Evolutionary conservation across 1,140 invertebrate genomes (phyloP).

Genomic region (Drosophila sproati): DNA sequence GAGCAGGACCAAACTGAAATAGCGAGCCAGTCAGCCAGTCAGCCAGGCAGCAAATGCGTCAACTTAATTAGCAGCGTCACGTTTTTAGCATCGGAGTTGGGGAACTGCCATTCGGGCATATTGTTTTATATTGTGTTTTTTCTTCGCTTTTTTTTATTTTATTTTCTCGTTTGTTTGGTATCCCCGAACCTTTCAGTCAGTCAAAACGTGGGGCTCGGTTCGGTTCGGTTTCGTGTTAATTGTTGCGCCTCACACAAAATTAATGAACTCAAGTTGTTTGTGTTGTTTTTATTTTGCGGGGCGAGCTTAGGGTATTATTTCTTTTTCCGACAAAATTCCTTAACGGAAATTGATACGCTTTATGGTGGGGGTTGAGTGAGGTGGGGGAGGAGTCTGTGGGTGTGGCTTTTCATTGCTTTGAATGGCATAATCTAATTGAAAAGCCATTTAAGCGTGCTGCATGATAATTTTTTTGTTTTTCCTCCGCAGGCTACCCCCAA

Average conservation of each 20-base stretch:
- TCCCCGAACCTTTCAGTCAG: background rate
- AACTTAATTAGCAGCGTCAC: conserved; percentile 82
- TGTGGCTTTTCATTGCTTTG: conserved; percentile 50
- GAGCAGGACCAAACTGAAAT: conserved; percentile 32
- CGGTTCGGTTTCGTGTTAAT: conserved; percentile 78
- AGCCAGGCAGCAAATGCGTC: conserved; percentile 74
- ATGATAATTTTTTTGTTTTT: conserved; percentile 74
- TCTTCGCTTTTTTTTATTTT: conserved; percentile 18
- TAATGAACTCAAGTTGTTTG: conserved; percentile 81
- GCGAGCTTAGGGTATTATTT: conserved; percentile 19
- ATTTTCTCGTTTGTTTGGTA: background rate
- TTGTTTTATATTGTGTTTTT: conserved; percentile 72
- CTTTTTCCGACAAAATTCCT: conserved; percentile 60
- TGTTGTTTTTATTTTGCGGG: conserved; percentile 44
- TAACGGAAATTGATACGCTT: conserved; percentile 78
- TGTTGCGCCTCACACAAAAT: conserved; percentile 81
- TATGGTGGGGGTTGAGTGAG: conserved; percentile 17
- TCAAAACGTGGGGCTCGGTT: conserved; percentile 3
- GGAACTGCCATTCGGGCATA: conserved; percentile 48
- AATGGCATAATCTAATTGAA: conserved; percentile 83
- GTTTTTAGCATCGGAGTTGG: conserved; percentile 44
- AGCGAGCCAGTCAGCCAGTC: conserved; percentile 53
- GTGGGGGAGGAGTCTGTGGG: background rate
- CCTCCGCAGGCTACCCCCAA: background rate
- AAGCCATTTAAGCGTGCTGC: conserved; percentile 81